Conservation (phyloP, 2,888 invertebrate genomes). For the Meiosimyza decipiens region DNA sequence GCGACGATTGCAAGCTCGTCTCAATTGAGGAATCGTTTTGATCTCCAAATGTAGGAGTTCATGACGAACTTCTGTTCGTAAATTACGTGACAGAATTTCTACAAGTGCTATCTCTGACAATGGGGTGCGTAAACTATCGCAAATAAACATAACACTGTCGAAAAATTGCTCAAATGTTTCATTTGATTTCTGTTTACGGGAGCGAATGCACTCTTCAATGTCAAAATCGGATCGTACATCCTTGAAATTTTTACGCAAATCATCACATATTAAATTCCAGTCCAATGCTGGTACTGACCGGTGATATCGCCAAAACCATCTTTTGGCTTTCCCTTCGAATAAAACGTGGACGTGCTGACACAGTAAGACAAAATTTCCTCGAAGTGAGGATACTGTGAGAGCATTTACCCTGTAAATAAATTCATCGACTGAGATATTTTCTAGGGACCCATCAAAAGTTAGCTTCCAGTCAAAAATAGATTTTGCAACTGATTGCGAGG, state of each 20-base stretch:
- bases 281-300: background rate
- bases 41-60: constrained; percentile 21
- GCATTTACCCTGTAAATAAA: constrained; percentile 15
- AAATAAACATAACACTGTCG: constrained; percentile 12
- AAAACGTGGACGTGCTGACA: constrained; percentile 10
- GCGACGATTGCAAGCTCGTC: constrained; percentile 12
- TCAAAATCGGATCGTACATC: constrained; percentile 11
- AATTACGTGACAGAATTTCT: constrained; percentile 18
- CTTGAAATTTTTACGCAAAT: background rate
- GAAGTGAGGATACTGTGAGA: background rate
- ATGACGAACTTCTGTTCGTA: background rate
- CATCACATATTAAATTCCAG: background rate
- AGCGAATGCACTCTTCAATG: constrained; percentile 23
- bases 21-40: constrained; percentile 1
- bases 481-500: too few relatives aligned
- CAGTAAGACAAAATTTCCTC: constrained; percentile 12
- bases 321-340: constrained; percentile 6
- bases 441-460: constrained; percentile 6
- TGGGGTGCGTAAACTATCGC: constrained; percentile 13
- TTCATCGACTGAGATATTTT: constrained; percentile 14
- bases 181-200: constrained; percentile 15
- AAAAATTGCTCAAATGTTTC: constrained; percentile 17
- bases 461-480: background rate
- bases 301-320: constrained; percentile 31
- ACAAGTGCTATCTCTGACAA: constrained; percentile 8